phyloP scores from a whole-genome alignment of 1,140 invertebrate species.

The Atta texana region DNA sequence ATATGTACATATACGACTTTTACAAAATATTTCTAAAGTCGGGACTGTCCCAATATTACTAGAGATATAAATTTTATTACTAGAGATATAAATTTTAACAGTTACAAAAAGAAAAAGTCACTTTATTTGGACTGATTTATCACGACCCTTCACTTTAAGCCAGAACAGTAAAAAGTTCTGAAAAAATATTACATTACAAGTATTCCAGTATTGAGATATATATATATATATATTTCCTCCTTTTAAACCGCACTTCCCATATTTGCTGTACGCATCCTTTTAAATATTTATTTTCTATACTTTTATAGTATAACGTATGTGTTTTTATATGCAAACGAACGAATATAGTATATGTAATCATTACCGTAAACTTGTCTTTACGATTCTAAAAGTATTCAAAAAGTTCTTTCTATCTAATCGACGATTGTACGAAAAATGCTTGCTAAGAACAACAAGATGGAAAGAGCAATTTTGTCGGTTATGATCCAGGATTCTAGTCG shows the following conservation, averaged over 20 bases:
- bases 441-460: conserved; percentile 3
- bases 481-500: conserved; percentile 52
- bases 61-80: background rate
- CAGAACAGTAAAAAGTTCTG: background rate
- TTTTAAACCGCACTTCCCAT: background rate
- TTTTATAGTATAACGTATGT: background rate
- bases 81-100: conserved; percentile 5
- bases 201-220: background rate
- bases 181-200: background rate
- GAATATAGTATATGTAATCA: background rate
- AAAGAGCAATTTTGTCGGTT: conserved; percentile 61
- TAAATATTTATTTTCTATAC: background rate
- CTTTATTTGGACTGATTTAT: background rate
- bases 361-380: background rate
- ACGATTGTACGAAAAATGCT: conserved; percentile 12
- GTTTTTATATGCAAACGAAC: background rate
- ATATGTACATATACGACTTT: background rate
- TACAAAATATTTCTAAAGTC: background rate
- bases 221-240: background rate
- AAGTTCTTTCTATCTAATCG: conserved; percentile 56
- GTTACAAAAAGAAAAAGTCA: background rate
- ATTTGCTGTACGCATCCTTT: background rate
- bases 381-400: conserved; percentile 72
- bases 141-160: background rate
- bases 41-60: background rate